Evolutionary conservation across 2,113 vertebrate genomes (phyloP).

Genomic region (Pomatostomus ruficeps): DNA sequence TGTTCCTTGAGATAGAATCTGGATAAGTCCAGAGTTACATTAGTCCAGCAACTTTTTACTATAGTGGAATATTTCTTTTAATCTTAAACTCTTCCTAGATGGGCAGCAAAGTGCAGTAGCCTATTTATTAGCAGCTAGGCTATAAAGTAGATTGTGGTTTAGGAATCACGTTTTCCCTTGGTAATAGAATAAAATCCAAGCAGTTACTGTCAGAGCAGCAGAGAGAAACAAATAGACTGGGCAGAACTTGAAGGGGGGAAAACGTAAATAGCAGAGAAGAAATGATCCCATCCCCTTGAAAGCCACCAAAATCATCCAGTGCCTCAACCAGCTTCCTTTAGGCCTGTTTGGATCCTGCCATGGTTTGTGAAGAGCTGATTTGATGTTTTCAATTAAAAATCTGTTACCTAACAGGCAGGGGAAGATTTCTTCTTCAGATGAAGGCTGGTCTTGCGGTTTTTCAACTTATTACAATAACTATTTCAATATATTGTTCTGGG

Average conservation of each 20-base stretch:
- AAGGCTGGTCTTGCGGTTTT: not conserved
- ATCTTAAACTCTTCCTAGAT: not conserved
- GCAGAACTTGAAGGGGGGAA: not conserved
- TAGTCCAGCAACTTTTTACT: not conserved
- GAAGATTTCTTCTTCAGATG: not conserved
- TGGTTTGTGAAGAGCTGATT: not conserved
- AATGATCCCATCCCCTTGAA: not conserved
- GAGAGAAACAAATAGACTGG: not conserved
- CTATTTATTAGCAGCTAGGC: not conserved
- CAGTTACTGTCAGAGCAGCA: not conserved
- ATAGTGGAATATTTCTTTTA: not conserved
- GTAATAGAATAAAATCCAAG: not conserved
- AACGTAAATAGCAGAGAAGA: not conserved
- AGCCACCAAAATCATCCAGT: not conserved
- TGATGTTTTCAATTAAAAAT: not conserved
- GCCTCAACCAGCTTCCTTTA: not conserved
- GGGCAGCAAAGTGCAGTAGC: not conserved
- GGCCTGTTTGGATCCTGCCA: accelerated
- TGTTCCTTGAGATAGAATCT: not conserved
- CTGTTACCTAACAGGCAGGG: not conserved
- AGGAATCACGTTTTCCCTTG: not conserved
- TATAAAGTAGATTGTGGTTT: not conserved
- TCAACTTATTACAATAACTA: not conserved
- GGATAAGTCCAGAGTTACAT: accelerated
- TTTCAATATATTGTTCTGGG: not conserved